Percentiles rank a stretch among this genome's conserved stretches.
Conservation (phyloP, 2,888 invertebrate genomes). For the Cheilosia grossa region DNA sequence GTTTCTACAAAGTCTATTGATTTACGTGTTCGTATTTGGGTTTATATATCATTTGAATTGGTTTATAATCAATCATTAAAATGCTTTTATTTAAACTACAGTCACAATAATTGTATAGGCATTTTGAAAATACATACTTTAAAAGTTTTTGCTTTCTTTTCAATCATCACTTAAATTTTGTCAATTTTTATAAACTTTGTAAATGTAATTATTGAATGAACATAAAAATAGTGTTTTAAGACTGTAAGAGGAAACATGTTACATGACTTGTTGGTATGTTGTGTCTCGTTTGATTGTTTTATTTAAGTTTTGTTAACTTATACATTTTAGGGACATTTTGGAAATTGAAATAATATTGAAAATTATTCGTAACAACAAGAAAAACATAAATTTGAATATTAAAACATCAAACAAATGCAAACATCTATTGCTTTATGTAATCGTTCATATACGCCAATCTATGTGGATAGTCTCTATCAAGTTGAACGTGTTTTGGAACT, state of each 20-base stretch:
- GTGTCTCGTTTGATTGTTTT: constrained; percentile 38
- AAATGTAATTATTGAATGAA: constrained; percentile 18
- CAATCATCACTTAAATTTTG: constrained; percentile 5
- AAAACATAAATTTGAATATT: too few relatives aligned
- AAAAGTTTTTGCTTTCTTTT: constrained; percentile 8
- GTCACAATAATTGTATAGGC: constrained; percentile 68
- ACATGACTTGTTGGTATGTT: constrained; percentile 20
- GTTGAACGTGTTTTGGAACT: too few relatives aligned
- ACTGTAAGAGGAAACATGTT: constrained; percentile 39
- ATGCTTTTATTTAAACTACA: constrained; percentile 46
- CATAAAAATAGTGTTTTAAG: constrained; percentile 12
- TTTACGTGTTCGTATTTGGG: constrained; percentile 32
- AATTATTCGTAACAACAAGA: too few relatives aligned
- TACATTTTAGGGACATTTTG: not conserved
- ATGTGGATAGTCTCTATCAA: too few relatives aligned
- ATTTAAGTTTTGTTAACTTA: not conserved
- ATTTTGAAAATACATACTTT: constrained; percentile 52
- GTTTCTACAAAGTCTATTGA: constrained; percentile 45
- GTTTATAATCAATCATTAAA: constrained; percentile 48
- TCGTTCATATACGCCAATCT: too few relatives aligned
- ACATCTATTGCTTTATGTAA: too few relatives aligned
- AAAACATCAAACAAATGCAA: too few relatives aligned
- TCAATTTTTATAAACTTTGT: constrained; percentile 28
- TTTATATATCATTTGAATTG: constrained; percentile 6
- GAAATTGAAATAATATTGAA: not conserved